Evolutionary conservation across 2,113 vertebrate genomes (phyloP).

Genomic region (Spheniscus mendiculus): DNA sequence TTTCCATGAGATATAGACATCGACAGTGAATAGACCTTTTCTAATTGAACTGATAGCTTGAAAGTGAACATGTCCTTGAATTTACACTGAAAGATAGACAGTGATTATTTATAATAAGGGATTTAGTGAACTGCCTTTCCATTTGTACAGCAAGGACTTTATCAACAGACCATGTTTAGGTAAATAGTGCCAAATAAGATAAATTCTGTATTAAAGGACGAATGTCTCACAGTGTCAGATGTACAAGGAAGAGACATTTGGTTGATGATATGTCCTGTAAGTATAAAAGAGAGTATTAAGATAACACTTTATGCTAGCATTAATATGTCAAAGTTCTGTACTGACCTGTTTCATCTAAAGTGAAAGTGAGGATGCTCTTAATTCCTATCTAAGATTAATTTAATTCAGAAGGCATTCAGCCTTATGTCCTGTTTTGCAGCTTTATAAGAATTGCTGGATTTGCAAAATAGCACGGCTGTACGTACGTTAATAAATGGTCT

Average conservation of each 20-base stretch:
- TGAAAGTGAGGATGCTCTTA: slow-evolving; percentile 64
- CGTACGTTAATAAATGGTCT: slow-evolving; percentile 35
- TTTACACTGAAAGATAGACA: slow-evolving; percentile 68
- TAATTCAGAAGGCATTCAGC: slow-evolving; percentile 75
- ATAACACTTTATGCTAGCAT: slow-evolving; percentile 55
- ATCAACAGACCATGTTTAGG: slow-evolving; percentile 69
- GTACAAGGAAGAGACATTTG: slow-evolving; percentile 27
- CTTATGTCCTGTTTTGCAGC: slow-evolving; percentile 74
- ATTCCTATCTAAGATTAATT: slow-evolving; percentile 75
- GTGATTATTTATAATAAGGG: slow-evolving; percentile 73
- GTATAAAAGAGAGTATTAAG: slow-evolving; percentile 56
- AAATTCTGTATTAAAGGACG: slow-evolving; percentile 63
- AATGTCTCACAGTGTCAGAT: slow-evolving; percentile 19
- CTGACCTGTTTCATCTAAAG: slow-evolving; percentile 62
- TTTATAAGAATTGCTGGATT: slow-evolving; percentile 69
- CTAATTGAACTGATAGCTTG: slow-evolving; percentile 74
- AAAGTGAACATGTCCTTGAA: slow-evolving; percentile 74
- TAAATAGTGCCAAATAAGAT: slow-evolving; percentile 69
- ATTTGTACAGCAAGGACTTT: slow-evolving; percentile 65
- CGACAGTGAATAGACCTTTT: slow-evolving; percentile 72
- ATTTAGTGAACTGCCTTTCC: slow-evolving; percentile 62
- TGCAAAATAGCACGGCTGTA: slow-evolving; percentile 60
- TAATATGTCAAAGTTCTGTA: slow-evolving; percentile 67
- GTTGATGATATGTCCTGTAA: slow-evolving; percentile 37
- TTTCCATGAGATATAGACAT: slow-evolving; percentile 64